Percentiles rank a stretch among this genome's conserved stretches.
These are phyloP conservation scores for Reticulitermes lucifugus DNA, from an alignment of 2,888 invertebrate species.

Conservation along the genomic window DNA sequence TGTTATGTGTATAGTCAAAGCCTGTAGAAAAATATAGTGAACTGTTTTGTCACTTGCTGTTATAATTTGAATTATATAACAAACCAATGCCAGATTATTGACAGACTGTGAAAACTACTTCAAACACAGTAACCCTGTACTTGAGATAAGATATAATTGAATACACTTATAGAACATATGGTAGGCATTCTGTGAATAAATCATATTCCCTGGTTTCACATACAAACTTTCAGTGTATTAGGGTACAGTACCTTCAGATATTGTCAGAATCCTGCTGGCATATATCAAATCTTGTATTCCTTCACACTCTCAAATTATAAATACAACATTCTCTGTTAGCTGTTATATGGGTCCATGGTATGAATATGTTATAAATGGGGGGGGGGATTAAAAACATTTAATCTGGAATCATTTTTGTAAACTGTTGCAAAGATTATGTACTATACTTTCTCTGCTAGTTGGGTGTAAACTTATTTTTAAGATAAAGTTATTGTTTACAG, in stretches of 20 bases:
- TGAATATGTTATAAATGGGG: not conserved
- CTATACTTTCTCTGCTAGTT: not conserved
- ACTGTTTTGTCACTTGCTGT: not conserved
- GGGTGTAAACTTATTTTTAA: not conserved
- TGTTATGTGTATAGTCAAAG: not conserved
- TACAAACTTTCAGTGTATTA: no score
- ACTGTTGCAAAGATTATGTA: not conserved
- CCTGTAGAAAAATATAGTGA: not conserved
- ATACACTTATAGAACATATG: not conserved
- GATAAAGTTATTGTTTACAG: slow-evolving; percentile 53
- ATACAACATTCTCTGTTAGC: not conserved
- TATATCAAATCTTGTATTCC: not conserved
- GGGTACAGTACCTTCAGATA: not conserved
- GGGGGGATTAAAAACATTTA: no score
- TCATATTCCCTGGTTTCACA: no score
- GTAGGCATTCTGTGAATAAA: not conserved
- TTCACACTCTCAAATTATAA: not conserved
- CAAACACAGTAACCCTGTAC: not conserved
- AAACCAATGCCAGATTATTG: not conserved
- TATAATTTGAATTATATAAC: not conserved
- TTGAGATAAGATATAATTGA: not conserved
- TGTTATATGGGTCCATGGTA: not conserved
- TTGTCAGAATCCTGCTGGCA: not conserved
- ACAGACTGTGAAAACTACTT: not conserved
- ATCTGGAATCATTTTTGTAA: no score